Percentiles rank a stretch among this genome's conserved stretches.
phyloP scores from a whole-genome alignment of 2,888 invertebrate genomes.

The Macrosoma leucophasiata region DNA sequence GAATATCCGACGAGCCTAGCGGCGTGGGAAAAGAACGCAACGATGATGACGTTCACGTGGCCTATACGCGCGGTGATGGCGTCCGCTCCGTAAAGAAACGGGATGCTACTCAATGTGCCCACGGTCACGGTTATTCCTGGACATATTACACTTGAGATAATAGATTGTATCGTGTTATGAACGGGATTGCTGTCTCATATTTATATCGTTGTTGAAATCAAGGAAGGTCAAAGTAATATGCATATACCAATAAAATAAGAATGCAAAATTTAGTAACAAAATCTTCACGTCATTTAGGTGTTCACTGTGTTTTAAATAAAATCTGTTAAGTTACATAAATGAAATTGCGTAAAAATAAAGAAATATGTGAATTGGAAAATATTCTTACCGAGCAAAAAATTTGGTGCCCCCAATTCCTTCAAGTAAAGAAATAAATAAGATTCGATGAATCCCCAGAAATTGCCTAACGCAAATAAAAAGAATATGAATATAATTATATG shows the following conservation, averaged over 20 bases:
- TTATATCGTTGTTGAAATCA: too few relatives aligned
- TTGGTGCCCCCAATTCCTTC: conserved; percentile 88
- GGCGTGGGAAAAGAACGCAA: conserved; percentile 90
- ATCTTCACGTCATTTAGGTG: too few relatives aligned
- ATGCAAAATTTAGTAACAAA: too few relatives aligned
- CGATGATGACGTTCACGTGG: conserved; percentile 88
- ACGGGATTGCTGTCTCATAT: too few relatives aligned
- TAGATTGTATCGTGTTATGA: conserved; percentile 17
- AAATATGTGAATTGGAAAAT: conserved; percentile 17
- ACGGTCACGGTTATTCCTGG: conserved; percentile 88
- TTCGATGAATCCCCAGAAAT: conserved; percentile 93
- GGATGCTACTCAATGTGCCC: conserved; percentile 88
- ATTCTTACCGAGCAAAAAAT: conserved; percentile 83
- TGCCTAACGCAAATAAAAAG: conserved; percentile 87
- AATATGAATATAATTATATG: conserved; percentile 87
- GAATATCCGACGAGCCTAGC: conserved; percentile 89
- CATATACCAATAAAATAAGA: too few relatives aligned
- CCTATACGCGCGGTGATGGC: conserved; percentile 87
- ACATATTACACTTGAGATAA: conserved; percentile 29
- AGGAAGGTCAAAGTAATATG: too few relatives aligned
- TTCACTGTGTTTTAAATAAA: conserved; percentile 2
- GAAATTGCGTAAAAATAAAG: conserved; percentile 18
- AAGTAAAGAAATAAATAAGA: conserved; percentile 91
- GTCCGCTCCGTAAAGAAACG: conserved; percentile 89
- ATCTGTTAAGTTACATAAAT: conserved; percentile 4